Percentiles rank a stretch among this genome's conserved stretches.
Evolutionary conservation across 2,797 vertebrate species (phyloP).

Genomic region (Betta splendens): DNA sequence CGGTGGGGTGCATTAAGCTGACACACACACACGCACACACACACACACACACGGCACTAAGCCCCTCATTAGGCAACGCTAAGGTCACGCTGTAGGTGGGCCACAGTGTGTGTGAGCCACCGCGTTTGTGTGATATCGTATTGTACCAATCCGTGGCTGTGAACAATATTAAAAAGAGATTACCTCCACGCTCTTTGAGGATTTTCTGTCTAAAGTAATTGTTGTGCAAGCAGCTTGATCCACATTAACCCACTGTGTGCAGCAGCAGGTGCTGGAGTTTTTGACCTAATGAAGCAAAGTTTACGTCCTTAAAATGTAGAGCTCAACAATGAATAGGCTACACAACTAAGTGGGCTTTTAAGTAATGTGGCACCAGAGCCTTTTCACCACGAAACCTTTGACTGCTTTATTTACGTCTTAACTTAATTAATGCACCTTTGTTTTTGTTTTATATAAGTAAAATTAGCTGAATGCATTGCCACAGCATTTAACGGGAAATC

Average conservation of each 20-base stretch:
- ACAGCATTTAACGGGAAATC: too few relatives aligned
- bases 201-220: conserved; percentile 73
- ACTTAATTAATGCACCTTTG: too few relatives aligned
- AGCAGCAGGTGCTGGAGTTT: conserved; percentile 1
- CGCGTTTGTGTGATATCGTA: conserved; percentile 27
- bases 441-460: too few relatives aligned
- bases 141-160: conserved; percentile 36
- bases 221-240: conserved; percentile 58
- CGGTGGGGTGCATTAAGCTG: conserved; percentile 43
- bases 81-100: conserved; percentile 66
- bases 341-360: background rate
- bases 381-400: too few relatives aligned
- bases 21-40: conserved; percentile 40
- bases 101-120: conserved; percentile 21
- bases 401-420: too few relatives aligned
- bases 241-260: conserved; percentile 41
- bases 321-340: background rate
- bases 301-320: background rate
- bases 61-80: conserved; percentile 71
- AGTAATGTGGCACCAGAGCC: conserved; percentile 8
- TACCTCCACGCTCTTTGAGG: conserved; percentile 57
- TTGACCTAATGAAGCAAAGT: background rate
- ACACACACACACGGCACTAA: conserved; percentile 41
- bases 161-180: conserved; percentile 73
- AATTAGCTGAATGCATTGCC: too few relatives aligned